Evolutionary conservation across 2,888 invertebrate species (phyloP), one percentile per base, ranked within the genome.

Genomic region (Tortricodes alternella): DNA sequence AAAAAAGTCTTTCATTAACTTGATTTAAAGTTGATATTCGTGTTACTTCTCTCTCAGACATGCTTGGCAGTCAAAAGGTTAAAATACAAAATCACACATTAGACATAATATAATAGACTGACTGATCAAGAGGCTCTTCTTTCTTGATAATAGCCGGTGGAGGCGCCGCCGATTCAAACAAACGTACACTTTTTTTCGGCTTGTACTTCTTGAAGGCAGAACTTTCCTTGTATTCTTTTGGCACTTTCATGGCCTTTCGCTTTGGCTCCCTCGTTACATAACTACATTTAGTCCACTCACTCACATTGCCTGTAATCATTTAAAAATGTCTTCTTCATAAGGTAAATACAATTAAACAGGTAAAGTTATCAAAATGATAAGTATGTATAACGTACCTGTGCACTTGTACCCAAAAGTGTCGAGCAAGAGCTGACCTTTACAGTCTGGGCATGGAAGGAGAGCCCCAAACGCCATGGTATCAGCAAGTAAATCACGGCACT

Each of bases 381-480:
- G 24, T 15, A 19, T 2, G 6, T 16, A 21, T 4, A 19, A n/a
- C 15, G 78, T 80, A 71, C 98, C 98, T 61, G 92, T 93, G 79
- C 99, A 99, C 61, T 93, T 92, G 77, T 99, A 99, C 3, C 96
- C 96, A 58, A 93, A 90, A 21, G 95, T 94, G 62, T 92, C 91
- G 67, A 94, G 93, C 29, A 92, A 84, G 15, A 95, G 91, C 71
- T 97, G 95, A 0, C 96, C 96, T 1, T 93, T 92, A 75, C 99
- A 99, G 66, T 95, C 94, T 0, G 93, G 79, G 70, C 99, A 99
- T 0, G 93, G 93, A 58, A 92, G 81, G 2, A 97, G 88, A 1
- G 94, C 93, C 23, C 99, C 99, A 87, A 99, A 99, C 0, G 94
- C 92, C 93, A 99, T 94, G 24, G 94, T 91, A 82, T 99, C 99